Evolutionary conservation across 2,888 invertebrate genomes (phyloP), one percentile per base, ranked within the genome.

Genomic region (Eupithecia insigniata): DNA sequence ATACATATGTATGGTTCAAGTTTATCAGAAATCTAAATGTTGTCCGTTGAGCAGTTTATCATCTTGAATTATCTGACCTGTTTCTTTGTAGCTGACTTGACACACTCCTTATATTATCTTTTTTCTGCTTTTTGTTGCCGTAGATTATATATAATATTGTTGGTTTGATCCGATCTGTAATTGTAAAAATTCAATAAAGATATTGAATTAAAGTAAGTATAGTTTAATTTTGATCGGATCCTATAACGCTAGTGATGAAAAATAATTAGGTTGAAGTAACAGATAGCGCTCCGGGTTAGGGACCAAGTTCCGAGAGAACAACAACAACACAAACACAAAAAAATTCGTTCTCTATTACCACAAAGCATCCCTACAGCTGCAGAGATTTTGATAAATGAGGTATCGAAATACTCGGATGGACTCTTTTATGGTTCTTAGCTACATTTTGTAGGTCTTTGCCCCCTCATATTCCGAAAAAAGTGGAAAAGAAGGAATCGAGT

Each of bases 141-240:
- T 72, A 75, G 72, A 62, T 66, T 69, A 71, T 26, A 68, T 69
- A 71, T 26, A 68, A 62, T 65, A 71, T 71, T 75, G 76, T 78
- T 78, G 78, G 77, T 76, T 79, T 76, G 73, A 74, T 76, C 77
- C 76, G 76, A 77, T 79, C 79, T 79, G 77, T 79, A 77, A 78
- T 73, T 79, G 75, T 78, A 76, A 79, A 75, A 78, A 79, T 78
- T 79, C 77, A 79, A 78, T 79, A 79, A 79, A 79, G 73, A 67
- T 67, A 79, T 77, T 76, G 78, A 77, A 74, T 73, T 73, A 71
- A 64, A 73, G 36, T 55, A 64, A 73, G 36, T 55, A 73, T 78
- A 30, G 72, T 74, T 78, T 78, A 36, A 69, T 78, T 78, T 72
- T 36, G 69, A 67, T 70, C 34, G 61, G 69, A 55, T 55, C 75